These are phyloP conservation scores for Xylocampa areola DNA, from an alignment of 2,888 invertebrate species.

Conservation along the genomic window DNA sequence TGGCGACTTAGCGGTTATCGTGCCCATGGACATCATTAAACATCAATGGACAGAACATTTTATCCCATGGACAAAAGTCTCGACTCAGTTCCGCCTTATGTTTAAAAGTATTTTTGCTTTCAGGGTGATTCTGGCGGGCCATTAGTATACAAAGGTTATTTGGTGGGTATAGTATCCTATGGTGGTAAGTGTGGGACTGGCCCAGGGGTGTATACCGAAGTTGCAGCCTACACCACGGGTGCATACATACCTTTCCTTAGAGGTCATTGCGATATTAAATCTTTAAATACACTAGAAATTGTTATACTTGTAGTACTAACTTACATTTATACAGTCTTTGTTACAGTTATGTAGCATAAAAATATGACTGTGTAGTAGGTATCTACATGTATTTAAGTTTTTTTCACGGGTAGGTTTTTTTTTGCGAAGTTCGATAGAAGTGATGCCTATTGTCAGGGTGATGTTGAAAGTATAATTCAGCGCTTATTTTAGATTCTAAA, in stretches of 20 bases:
- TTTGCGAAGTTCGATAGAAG: too few species aligned
- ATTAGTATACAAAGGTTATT: slow-evolving; percentile 62
- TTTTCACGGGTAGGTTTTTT: too few species aligned
- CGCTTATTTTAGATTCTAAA: too few species aligned
- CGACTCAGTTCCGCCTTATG: too few species aligned
- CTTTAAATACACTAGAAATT: neutral
- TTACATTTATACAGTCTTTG: slow-evolving; percentile 6
- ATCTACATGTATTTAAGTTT: too few species aligned
- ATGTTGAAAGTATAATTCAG: too few species aligned
- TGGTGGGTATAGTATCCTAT: slow-evolving; percentile 64
- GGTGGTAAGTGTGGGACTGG: slow-evolving; percentile 60
- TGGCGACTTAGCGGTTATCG: too few species aligned
- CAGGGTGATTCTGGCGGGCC: slow-evolving; percentile 71
- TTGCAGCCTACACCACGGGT: slow-evolving; percentile 57
- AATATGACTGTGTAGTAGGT: too few species aligned
- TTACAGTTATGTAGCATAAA: neutral
- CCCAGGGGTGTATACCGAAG: slow-evolving; percentile 64
- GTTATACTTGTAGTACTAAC: neutral
- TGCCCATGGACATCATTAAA: too few species aligned
- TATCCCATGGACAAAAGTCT: too few species aligned
- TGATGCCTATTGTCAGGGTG: too few species aligned
- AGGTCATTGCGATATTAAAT: neutral
- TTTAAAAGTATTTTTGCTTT: slow-evolving; percentile 15
- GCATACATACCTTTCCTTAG: slow-evolving; percentile 6
- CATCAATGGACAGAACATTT: too few species aligned